phyloP scores from a whole-genome alignment of 2,113 vertebrate species.

The Stegastes partitus region DNA sequence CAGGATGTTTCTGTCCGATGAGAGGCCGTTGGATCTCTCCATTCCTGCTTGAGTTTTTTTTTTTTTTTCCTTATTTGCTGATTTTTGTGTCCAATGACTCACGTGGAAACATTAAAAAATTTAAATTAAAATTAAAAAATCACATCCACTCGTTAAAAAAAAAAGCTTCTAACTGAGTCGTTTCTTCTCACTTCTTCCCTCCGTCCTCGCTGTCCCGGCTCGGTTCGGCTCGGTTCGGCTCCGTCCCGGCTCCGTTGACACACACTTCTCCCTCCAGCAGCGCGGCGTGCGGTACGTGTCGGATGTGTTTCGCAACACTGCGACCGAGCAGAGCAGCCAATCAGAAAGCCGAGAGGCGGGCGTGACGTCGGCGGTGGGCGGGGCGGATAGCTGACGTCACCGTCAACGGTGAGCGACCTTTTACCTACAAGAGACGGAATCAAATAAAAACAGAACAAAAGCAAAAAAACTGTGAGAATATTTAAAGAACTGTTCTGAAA shows the following conservation, averaged over 20 bases:
- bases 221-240: not conserved
- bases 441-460: no score
- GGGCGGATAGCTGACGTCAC: fast-evolving
- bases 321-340: slow-evolving; percentile 55
- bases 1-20: slow-evolving; percentile 80
- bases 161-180: not conserved
- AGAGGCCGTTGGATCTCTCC: slow-evolving; percentile 55
- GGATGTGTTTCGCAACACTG: slow-evolving; percentile 17
- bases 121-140: no score
- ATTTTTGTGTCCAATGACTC: no score
- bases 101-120: not conserved
- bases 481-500: no score
- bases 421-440: slow-evolving; percentile 17
- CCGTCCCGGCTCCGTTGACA: not conserved
- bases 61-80: not conserved
- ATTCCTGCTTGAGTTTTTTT: slow-evolving; percentile 45
- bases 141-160: not conserved
- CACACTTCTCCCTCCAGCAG: not conserved
- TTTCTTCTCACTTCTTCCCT: not conserved
- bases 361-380: slow-evolving; percentile 59
- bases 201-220: not conserved
- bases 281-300: not conserved
- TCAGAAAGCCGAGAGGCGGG: not conserved
- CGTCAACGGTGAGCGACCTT: slow-evolving; percentile 11
- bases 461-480: no score